Evolutionary conservation across 1,140 invertebrate species (phyloP).

Genomic region (Pachyrhynchus sulphureomaculatus): DNA sequence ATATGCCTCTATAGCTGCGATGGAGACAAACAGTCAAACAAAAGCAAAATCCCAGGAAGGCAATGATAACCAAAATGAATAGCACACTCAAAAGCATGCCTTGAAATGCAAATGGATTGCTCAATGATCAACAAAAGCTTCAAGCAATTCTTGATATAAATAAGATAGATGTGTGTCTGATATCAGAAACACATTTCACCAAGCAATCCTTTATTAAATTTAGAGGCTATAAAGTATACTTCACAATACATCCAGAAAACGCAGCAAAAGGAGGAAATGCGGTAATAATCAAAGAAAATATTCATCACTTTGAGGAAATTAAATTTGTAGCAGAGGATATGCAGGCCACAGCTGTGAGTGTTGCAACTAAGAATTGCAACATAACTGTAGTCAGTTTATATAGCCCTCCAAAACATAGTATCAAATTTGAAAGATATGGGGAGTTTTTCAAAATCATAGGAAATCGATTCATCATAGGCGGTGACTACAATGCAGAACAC

Average conservation of each 20-base stretch:
- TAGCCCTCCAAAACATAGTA: too few relatives aligned
- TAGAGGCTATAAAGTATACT: too few relatives aligned
- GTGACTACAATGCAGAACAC: conserved; percentile 55
- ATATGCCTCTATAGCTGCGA: too few relatives aligned
- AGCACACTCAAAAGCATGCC: conserved; percentile 17
- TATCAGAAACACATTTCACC: conserved; percentile 47
- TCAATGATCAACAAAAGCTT: conserved; percentile 30
- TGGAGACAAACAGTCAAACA: too few relatives aligned
- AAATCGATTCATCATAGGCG: conserved; percentile 51
- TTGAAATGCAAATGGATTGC: conserved; percentile 41
- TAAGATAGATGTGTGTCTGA: too few relatives aligned
- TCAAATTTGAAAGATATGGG: too few relatives aligned
- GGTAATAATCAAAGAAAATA: too few relatives aligned
- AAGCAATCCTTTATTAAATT: conserved; percentile 18
- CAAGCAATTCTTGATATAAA: conserved; percentile 31
- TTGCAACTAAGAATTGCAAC: neutral
- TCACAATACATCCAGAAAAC: conserved; percentile 27
- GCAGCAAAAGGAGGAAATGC: too few relatives aligned
- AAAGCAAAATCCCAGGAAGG: too few relatives aligned
- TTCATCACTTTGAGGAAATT: too few relatives aligned
- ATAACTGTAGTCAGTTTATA: conserved; percentile 40
- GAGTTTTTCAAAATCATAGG: too few relatives aligned
- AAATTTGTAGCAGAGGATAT: conserved; percentile 22
- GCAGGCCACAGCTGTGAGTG: conserved; percentile 29
- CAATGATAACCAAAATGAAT: too few relatives aligned